These are phyloP conservation scores for Euplagia quadripunctaria DNA, from an alignment of 2,888 invertebrate species.

Conservation along the genomic window DNA sequence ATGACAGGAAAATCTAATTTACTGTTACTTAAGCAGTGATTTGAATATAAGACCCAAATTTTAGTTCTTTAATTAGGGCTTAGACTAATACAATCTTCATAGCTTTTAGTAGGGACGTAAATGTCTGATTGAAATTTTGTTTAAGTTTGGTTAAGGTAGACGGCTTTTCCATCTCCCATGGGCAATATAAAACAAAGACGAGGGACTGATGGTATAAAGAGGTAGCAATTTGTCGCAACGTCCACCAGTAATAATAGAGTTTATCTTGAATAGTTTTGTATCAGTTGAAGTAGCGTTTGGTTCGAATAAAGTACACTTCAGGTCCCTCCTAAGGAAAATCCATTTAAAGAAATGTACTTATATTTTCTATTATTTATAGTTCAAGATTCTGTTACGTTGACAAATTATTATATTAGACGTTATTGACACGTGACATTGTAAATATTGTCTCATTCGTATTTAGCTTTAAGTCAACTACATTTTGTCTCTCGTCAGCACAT, in stretches of 20 bases:
- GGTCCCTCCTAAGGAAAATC: neutral
- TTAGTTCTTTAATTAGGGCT: too few relatives aligned
- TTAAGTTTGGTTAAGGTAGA: neutral
- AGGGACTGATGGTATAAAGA: neutral
- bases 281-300: constrained; percentile 6
- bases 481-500: neutral
- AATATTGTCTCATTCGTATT: neutral
- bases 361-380: neutral
- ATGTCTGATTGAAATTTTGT: neutral
- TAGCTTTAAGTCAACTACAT: neutral
- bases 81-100: neutral
- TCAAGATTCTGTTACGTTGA: neutral
- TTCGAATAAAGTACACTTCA: neutral
- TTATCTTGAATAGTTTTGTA: constrained; percentile 3
- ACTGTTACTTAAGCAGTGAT: neutral
- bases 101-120: neutral
- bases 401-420: neutral
- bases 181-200: constrained; percentile 7
- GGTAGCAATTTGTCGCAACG: constrained; percentile 6
- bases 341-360: neutral
- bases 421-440: neutral
- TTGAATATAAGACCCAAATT: neutral
- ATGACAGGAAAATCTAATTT: too few relatives aligned
- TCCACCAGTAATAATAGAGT: constrained; percentile 8
- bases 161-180: neutral